Evolutionary conservation across 1,140 invertebrate genomes (phyloP).

Genomic region (Pogonus chalceus): DNA sequence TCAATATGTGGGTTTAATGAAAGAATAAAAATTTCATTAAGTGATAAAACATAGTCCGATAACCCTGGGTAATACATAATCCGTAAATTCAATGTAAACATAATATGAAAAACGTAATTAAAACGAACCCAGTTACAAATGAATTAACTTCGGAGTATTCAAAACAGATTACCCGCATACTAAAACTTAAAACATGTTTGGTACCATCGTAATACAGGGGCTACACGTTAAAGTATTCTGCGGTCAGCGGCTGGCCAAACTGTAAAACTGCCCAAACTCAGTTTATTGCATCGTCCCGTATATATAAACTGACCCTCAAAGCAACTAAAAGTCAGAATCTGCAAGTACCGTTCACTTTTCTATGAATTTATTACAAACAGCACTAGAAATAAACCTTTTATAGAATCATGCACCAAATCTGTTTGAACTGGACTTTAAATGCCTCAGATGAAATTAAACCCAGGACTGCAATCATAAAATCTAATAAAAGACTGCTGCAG

Average conservation of each 20-base stretch:
- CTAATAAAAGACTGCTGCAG: background rate
- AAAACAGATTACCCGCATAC: too few relatives aligned
- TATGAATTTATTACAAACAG: too few relatives aligned
- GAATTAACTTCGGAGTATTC: too few relatives aligned
- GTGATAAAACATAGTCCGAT: background rate
- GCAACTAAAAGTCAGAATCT: background rate
- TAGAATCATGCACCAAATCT: too few relatives aligned
- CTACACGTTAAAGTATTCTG: background rate
- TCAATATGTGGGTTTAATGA: too few relatives aligned
- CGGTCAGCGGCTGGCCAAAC: background rate
- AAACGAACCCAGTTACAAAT: background rate
- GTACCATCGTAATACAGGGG: background rate
- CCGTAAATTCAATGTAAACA: background rate
- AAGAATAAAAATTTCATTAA: too few relatives aligned
- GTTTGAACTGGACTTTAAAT: background rate
- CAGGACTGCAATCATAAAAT: background rate
- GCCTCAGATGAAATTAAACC: background rate
- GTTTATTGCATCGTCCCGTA: background rate
- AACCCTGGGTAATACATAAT: background rate
- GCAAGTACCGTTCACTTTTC: background rate
- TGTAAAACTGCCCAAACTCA: background rate
- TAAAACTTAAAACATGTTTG: background rate
- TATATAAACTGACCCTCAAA: background rate
- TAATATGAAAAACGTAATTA: background rate
- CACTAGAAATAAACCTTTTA: too few relatives aligned